Conservation (phyloP, 2,797 vertebrate genomes). For the Aulostomus chinensis region DNA sequence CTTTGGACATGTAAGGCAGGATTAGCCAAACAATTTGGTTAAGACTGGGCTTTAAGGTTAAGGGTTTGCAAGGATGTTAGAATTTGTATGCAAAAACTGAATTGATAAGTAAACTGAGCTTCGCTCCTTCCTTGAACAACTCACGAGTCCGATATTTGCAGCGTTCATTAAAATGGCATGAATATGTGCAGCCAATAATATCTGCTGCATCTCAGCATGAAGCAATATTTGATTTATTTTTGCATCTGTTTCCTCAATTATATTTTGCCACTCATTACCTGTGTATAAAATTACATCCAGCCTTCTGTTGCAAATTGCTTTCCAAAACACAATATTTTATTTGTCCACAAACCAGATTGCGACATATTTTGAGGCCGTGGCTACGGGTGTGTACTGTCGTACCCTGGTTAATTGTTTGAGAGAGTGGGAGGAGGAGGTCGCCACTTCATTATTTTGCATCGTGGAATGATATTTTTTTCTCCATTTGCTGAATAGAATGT, state of each 20-base stretch:
- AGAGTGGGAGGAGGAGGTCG: constrained; percentile 12
- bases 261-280: constrained; percentile 27
- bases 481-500: constrained; percentile 7
- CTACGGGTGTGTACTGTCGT: no score
- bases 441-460: no score
- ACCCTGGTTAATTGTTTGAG: constrained; percentile 12
- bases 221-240: constrained; percentile 11
- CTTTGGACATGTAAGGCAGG: no score
- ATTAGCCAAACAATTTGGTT: not conserved
- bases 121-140: no score
- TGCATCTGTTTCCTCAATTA: constrained; percentile 34
- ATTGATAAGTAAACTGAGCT: no score
- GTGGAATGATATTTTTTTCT: no score
- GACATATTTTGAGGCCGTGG: constrained; percentile 7
- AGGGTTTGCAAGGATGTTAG: no score
- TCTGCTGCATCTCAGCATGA: no score
- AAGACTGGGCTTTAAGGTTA: no score
- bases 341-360: constrained; percentile 19
- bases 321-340: constrained; percentile 37
- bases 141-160: not conserved
- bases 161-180: constrained; percentile 10
- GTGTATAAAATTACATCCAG: constrained; percentile 43
- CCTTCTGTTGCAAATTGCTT: constrained; percentile 54
- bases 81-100: no score
- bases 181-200: not conserved